Percentiles rank a stretch among this genome's conserved stretches.
Conservation (phyloP, 2,113 vertebrate genomes). For the Phylloscopus trochilus region DNA sequence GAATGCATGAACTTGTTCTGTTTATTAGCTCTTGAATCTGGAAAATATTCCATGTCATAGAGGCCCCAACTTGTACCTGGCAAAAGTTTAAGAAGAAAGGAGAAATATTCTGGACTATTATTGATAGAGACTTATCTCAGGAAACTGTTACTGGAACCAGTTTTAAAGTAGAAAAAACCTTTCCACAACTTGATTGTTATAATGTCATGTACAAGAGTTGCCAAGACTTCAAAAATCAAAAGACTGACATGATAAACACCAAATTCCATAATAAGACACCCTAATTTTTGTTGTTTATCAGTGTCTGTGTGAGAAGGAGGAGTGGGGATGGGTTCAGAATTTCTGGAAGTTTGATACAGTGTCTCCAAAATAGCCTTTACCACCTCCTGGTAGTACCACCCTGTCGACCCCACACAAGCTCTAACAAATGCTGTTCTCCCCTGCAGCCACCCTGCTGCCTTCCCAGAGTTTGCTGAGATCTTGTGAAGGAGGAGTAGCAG, state of each 20-base stretch:
- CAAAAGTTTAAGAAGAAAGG: neutral
- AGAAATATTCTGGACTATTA: neutral
- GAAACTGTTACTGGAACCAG: neutral
- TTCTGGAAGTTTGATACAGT: neutral
- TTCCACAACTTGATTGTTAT: neutral
- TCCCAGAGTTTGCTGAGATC: neutral
- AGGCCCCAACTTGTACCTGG: neutral
- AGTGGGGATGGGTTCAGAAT: neutral
- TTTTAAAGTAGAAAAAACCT: neutral
- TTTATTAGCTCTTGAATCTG: neutral
- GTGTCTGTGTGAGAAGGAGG: neutral
- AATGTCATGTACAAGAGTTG: neutral
- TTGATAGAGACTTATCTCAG: neutral
- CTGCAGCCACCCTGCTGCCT: neutral
- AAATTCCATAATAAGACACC: neutral
- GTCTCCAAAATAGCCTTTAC: neutral
- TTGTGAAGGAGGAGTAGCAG: neutral
- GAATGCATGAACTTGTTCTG: neutral
- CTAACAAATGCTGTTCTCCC: neutral
- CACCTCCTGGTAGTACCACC: neutral
- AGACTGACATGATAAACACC: neutral
- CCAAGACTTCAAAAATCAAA: neutral
- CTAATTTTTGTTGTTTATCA: neutral
- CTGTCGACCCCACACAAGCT: fast-evolving
- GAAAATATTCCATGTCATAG: neutral